phyloP scores from a whole-genome alignment of 2,113 vertebrate genomes.

The Mustelus asterias region DNA sequence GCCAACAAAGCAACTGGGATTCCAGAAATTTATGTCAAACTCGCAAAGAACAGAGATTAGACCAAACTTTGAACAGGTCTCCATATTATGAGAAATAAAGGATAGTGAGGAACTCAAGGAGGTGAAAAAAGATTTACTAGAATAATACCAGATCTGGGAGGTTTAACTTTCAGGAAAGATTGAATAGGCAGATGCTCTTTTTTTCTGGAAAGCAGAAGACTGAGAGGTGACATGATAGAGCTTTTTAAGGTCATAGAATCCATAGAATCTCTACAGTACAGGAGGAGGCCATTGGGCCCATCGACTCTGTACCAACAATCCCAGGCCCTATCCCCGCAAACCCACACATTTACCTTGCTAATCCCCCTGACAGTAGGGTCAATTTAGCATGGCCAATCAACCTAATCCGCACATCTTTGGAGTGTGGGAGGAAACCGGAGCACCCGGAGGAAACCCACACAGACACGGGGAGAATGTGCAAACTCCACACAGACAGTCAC shows the following conservation, averaged over 20 bases:
- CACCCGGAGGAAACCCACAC: too few relatives aligned
- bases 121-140: neutral
- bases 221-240: neutral
- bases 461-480: too few relatives aligned
- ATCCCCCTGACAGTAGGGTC: too few relatives aligned
- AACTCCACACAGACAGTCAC: too few relatives aligned
- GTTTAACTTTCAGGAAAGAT: neutral
- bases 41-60: neutral
- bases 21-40: neutral
- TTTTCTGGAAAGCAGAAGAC: neutral
- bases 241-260: neutral
- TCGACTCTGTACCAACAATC: too few relatives aligned
- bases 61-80: neutral
- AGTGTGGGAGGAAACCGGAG: too few relatives aligned
- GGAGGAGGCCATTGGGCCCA: too few relatives aligned
- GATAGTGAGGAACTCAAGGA: neutral
- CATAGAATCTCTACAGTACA: too few relatives aligned
- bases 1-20: neutral
- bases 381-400: too few relatives aligned
- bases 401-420: too few relatives aligned
- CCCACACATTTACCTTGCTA: too few relatives aligned
- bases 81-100: neutral
- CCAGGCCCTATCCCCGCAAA: too few relatives aligned
- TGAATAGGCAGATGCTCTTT: neutral
- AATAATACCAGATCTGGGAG: neutral